Evolutionary conservation across 2,113 vertebrate species (phyloP).

Genomic region (Panthera uncia): DNA sequence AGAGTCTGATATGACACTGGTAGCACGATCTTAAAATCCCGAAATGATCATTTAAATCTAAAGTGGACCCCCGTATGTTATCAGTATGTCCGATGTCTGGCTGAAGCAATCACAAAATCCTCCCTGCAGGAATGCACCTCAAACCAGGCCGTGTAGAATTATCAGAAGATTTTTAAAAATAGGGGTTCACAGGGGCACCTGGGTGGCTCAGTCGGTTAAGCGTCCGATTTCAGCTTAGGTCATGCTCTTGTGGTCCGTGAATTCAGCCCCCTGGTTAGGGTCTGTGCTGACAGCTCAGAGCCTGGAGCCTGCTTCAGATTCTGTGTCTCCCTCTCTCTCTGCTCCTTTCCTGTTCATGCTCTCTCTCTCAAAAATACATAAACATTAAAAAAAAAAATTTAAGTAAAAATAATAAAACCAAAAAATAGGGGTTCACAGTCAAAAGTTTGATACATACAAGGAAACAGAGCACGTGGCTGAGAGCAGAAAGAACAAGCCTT

Average conservation of each 20-base stretch:
- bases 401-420: too few species aligned
- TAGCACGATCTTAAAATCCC: not conserved
- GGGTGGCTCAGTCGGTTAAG: too few species aligned
- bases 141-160: not conserved
- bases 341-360: too few species aligned
- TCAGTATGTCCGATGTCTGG: not conserved
- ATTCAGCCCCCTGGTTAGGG: too few species aligned
- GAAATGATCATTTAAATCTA: not conserved
- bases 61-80: not conserved
- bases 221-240: too few species aligned
- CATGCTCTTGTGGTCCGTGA: too few species aligned
- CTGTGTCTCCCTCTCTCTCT: too few species aligned
- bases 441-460: not conserved
- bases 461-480: fast-evolving
- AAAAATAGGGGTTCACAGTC: not conserved
- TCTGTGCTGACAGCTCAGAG: too few species aligned
- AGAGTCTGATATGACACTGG: not conserved
- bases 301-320: too few species aligned
- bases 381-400: too few species aligned
- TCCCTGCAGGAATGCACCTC: not conserved
- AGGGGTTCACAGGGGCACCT: too few species aligned
- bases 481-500: not conserved
- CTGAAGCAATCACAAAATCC: not conserved
- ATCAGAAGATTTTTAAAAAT: not conserved
- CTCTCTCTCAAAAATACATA: too few species aligned